A percentile compares a stretch with the other conserved stretches of the same genome.
These are phyloP conservation scores for Theropithecus gelada DNA, from an alignment of 2,113 vertebrate genomes.

Conservation along the genomic window DNA sequence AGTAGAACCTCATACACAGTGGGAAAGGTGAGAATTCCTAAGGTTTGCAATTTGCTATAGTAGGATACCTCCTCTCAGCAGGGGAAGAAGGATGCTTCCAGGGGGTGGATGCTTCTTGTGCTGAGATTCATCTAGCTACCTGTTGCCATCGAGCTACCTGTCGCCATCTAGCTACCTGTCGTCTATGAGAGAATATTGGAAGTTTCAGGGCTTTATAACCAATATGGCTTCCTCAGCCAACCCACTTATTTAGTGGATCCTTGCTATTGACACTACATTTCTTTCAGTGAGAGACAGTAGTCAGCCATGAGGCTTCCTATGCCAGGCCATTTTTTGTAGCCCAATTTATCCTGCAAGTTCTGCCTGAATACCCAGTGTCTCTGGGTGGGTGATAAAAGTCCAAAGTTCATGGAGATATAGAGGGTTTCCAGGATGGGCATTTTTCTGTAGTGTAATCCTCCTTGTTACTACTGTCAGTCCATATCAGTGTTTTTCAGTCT, in stretches of 20 bases:
- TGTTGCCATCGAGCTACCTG: background rate
- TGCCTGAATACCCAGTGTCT: background rate
- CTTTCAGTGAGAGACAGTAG: background rate
- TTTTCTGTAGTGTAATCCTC: background rate
- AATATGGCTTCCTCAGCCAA: background rate
- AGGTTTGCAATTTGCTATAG: background rate
- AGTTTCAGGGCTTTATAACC: background rate
- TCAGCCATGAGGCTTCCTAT: background rate
- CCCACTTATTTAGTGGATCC: background rate
- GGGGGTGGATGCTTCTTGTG: background rate
- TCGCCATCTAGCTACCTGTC: background rate
- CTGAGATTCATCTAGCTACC: background rate
- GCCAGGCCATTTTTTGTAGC: background rate
- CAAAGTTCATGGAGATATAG: background rate
- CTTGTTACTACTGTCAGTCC: background rate
- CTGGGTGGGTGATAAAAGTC: no score
- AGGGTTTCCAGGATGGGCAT: background rate
- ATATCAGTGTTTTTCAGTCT: background rate
- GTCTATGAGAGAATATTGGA: background rate
- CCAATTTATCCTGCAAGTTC: background rate
- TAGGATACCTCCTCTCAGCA: no score
- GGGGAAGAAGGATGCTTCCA: background rate
- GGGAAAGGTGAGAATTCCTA: background rate
- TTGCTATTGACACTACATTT: background rate
- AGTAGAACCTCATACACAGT: background rate